A percentile compares a stretch with the other conserved stretches of the same genome.
These are phyloP conservation scores for Eciton burchellii DNA, from an alignment of 1,140 invertebrate genomes.

Conservation along the genomic window DNA sequence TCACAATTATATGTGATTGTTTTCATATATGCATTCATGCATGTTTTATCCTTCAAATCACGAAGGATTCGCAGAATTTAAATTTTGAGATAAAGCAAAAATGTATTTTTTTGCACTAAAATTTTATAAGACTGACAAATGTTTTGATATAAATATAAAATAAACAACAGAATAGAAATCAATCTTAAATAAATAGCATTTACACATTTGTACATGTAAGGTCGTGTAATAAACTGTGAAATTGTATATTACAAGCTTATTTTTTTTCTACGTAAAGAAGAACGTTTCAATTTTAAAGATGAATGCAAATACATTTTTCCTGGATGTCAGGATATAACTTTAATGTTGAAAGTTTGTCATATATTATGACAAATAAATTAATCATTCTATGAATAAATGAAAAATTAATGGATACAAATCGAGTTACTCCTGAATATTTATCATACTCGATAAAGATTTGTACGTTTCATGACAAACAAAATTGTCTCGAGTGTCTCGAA, in stretches of 20 bases:
- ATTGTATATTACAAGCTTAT: conserved; percentile 27
- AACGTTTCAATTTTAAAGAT: conserved; percentile 36
- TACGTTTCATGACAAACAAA: conserved; percentile 52
- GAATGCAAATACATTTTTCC: conserved; percentile 61
- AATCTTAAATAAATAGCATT: conserved; percentile 53
- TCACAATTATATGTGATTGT: conserved; percentile 27
- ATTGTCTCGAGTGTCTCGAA: conserved; percentile 58
- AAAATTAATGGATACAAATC: not conserved
- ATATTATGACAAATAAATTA: conserved; percentile 36
- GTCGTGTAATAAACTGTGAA: conserved; percentile 49
- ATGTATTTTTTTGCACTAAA: conserved; percentile 64
- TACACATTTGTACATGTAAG: conserved; percentile 55
- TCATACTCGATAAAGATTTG: conserved; percentile 34
- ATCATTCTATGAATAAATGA: conserved; percentile 3
- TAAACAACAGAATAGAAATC: conserved; percentile 45
- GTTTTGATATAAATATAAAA: conserved; percentile 68
- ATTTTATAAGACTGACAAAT: conserved; percentile 70
- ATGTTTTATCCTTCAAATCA: conserved; percentile 43
- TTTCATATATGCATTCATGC: conserved; percentile 17
- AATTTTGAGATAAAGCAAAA: conserved; percentile 28
- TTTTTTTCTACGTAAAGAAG: conserved; percentile 2
- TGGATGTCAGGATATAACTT: conserved; percentile 3
- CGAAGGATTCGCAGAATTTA: conserved; percentile 49
- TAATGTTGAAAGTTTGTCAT: not conserved
- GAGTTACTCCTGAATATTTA: conserved; percentile 25